These are phyloP conservation scores for Lepidocyrtoides sp. DNA, from an alignment of 2,888 invertebrate genomes.

Conservation along the genomic window DNA sequence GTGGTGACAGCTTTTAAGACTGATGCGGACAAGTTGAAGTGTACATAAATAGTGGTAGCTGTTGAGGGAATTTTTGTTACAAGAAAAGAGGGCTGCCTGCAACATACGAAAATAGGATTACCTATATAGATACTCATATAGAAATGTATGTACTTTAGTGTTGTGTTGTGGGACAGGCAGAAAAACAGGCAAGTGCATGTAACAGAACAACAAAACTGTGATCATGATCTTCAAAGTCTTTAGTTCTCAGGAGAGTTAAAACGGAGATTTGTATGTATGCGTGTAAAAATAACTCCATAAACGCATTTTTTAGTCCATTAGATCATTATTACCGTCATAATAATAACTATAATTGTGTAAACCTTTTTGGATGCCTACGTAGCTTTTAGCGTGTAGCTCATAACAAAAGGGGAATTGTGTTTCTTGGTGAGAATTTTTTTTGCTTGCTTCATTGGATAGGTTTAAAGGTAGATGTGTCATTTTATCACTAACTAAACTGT, in stretches of 20 bases:
- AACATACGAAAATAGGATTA: slow-evolving; percentile 40
- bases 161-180: not conserved
- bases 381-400: not conserved
- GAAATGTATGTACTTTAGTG: not conserved
- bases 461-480: not conserved
- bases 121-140: slow-evolving; percentile 15
- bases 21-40: slow-evolving; percentile 66
- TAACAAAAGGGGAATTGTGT: not conserved
- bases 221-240: slow-evolving; percentile 54
- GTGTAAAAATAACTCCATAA: slow-evolving; percentile 57
- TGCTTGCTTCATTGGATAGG: not conserved
- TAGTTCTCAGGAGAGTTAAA: slow-evolving; percentile 11
- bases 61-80: slow-evolving; percentile 41
- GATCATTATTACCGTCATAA: slow-evolving; percentile 61
- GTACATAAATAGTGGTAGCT: slow-evolving; percentile 40
- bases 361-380: not conserved
- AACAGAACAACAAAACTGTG: not conserved
- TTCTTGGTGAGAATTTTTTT: not conserved
- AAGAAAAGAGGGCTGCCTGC: slow-evolving; percentile 29
- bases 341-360: slow-evolving; percentile 57
- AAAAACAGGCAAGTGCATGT: slow-evolving; percentile 6
- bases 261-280: slow-evolving; percentile 3
- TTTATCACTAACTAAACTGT: not conserved
- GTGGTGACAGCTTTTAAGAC: slow-evolving; percentile 72
- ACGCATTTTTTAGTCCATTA: slow-evolving; percentile 54